Evolutionary conservation across 2,797 vertebrate genomes (phyloP), one percentile per base, ranked within the genome.

Genomic region (Hemibagrus guttatus): DNA sequence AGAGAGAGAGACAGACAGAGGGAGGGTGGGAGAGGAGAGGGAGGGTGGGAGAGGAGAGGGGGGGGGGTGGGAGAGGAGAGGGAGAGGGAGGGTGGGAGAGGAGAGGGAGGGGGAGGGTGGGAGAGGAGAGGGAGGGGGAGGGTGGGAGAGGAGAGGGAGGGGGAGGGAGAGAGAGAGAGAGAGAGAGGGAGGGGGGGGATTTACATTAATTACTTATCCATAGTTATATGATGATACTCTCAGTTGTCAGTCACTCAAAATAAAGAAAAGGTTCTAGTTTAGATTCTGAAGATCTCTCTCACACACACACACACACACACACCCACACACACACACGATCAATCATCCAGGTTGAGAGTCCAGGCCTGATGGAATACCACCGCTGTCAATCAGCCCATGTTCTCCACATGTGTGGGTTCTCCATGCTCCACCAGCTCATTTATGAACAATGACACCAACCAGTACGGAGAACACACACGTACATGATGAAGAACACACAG

Each of bases 361-460:
- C 72, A 72, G 81, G 63, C 28, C 46, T 72, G 71, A 52, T 58
- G 28, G 61, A 66, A 35, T 71, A 86, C 74, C 52, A 0, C 21
- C 14, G n/a, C 64, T 17, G 35, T 42, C 71, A 16, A 6, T 49
- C 21, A 26, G 0, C 2, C 16, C 17, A 23, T 6, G 19, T 21
- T 56, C 0, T 49, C 23, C 21, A 26, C 6, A 39, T 46, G n/a
- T 11, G 49, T 31, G 49, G 71, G 46, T 17, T 75, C 14, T 52
- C 26, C 26, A 75, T 21, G 4, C 71, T 6, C 42, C 42, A 49
- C 21, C 71, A 14, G 69, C 39, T 46, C 39, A 72, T 72, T 49
- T 42, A 64, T 31, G 61, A 54, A 85, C 85, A 84, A 85, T 88
- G 82, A 79, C 54, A 54, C 19, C 54, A 85, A 69, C 85, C 69